Percentiles rank a stretch among this genome's conserved stretches.
Conservation (phyloP, 2,797 vertebrate genomes). For the Buceros bicornis region DNA sequence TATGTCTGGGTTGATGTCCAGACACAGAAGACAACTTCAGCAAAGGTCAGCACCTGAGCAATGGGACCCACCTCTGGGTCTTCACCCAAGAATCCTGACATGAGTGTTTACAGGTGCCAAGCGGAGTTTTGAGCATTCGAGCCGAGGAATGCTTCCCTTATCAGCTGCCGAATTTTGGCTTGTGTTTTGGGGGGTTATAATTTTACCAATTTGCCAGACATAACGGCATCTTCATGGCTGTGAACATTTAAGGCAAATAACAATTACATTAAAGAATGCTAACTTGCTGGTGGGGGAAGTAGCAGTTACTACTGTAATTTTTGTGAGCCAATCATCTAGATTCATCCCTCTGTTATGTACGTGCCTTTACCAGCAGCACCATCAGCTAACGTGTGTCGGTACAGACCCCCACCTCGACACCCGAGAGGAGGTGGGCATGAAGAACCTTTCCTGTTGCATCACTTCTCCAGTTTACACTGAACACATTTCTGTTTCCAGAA, state of each 20-base stretch:
- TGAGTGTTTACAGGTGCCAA: neutral
- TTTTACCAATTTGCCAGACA: neutral
- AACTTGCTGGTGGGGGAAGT: neutral
- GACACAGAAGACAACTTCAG: fast-evolving
- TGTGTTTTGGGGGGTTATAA: neutral
- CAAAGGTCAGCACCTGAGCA: neutral
- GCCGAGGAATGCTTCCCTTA: neutral
- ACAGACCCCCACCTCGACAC: neutral
- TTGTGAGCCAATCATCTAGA: neutral
- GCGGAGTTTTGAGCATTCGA: neutral
- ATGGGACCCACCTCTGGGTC: neutral
- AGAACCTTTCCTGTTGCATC: neutral
- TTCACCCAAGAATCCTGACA: neutral
- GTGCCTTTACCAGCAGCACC: neutral
- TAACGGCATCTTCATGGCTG: fast-evolving
- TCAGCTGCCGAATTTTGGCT: neutral
- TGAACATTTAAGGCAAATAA: neutral
- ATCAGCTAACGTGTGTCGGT: neutral
- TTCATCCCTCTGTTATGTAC: neutral
- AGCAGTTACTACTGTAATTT: neutral
- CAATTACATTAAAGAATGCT: neutral
- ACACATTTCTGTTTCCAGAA: neutral
- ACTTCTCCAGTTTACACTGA: neutral
- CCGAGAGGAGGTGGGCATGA: neutral
- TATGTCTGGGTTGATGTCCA: neutral